Percentiles rank a stretch among this genome's conserved stretches.
Evolutionary conservation across 2,797 vertebrate species (phyloP).

Genomic region (Sebastes glaucus): DNA sequence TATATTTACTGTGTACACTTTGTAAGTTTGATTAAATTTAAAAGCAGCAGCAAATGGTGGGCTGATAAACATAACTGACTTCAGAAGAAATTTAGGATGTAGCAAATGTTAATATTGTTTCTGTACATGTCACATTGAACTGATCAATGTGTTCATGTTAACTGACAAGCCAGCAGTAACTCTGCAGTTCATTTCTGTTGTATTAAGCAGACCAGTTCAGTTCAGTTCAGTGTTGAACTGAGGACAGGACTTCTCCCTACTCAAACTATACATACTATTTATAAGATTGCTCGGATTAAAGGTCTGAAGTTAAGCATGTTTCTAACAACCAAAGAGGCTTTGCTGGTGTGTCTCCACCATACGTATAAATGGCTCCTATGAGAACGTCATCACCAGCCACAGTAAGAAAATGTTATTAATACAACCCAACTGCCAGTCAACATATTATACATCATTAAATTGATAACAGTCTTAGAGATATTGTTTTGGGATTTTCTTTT

Average conservation of each 20-base stretch:
- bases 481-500: neutral
- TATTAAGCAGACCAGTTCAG: neutral
- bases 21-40: neutral
- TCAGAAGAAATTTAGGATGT: neutral
- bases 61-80: neutral
- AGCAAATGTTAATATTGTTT: neutral
- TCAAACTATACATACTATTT: slow-evolving; percentile 3
- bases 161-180: neutral
- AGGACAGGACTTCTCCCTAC: neutral
- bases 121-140: neutral
- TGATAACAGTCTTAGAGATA: neutral
- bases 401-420: neutral
- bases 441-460: neutral
- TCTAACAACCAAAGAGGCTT: slow-evolving; percentile 8
- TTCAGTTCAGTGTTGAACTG: neutral
- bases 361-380: neutral
- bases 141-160: neutral
- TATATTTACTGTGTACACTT: neutral
- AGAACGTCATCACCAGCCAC: neutral
- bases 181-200: neutral
- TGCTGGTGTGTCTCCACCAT: neutral
- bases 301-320: slow-evolving; percentile 2
- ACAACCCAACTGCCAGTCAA: neutral
- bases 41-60: neutral
- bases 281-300: slow-evolving; percentile 9